Conservation (phyloP, 1,140 invertebrate genomes). For the Nephotettix cincticeps region DNA sequence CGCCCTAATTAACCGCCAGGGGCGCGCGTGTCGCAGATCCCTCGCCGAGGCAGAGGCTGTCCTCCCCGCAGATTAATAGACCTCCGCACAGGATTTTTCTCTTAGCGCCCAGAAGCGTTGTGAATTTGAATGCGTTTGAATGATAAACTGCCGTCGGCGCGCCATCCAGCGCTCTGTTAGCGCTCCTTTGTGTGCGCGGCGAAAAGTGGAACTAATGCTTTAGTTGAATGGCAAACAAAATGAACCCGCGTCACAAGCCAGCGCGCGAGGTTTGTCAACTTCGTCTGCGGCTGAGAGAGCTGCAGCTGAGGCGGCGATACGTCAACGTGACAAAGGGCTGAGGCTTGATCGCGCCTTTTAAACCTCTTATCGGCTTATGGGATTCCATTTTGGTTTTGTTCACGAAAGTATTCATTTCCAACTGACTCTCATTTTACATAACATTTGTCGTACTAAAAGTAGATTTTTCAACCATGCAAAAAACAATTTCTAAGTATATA, state of each 20-base stretch:
- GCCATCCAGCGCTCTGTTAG: slow-evolving; percentile 25
- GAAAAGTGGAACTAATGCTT: slow-evolving; percentile 27
- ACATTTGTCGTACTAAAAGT: no score
- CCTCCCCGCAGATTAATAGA: slow-evolving; percentile 15
- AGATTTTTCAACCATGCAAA: no score
- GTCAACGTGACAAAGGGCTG: neutral
- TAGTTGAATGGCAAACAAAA: slow-evolving; percentile 22
- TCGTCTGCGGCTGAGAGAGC: neutral
- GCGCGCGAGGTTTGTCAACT: neutral
- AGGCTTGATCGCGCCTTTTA: no score
- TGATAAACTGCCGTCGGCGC: slow-evolving; percentile 18
- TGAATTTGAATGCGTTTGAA: slow-evolving; percentile 28
- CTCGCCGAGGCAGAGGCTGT: neutral
- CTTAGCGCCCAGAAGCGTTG: slow-evolving; percentile 23
- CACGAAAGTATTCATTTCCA: no score
- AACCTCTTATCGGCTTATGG: no score
- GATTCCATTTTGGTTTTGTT: no score
- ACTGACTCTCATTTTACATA: no score
- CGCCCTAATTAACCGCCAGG: no score
- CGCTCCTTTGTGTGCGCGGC: slow-evolving; percentile 20
- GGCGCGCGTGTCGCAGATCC: neutral
- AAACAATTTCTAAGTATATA: no score
- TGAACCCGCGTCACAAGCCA: neutral
- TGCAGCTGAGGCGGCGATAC: neutral
- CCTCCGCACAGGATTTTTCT: slow-evolving; percentile 25